These are phyloP conservation scores for Ormia ochracea DNA, from an alignment of 2,888 invertebrate genomes.

Conservation along the genomic window DNA sequence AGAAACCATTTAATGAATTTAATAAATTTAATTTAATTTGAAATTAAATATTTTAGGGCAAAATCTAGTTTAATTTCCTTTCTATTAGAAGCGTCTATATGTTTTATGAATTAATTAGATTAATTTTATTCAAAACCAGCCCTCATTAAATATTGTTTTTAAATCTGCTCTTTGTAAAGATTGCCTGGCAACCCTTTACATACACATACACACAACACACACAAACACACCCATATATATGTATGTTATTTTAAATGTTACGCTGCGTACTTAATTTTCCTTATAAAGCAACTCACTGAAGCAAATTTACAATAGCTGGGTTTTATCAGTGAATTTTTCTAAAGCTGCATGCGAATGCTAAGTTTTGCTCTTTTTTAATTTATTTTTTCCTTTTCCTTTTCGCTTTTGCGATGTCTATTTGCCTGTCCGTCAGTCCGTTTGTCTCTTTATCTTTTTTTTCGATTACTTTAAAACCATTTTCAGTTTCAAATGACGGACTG, in stretches of 20 bases:
- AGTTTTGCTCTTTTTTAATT: neutral
- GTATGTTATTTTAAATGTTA: neutral
- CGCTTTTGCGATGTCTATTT: neutral
- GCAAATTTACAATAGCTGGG: neutral
- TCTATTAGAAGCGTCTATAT: too few relatives aligned
- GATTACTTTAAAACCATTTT: conserved; percentile 38
- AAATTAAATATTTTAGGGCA: too few relatives aligned
- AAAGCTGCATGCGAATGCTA: conserved; percentile 18
- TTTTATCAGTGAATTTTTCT: conserved; percentile 9
- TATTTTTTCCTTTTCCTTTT: neutral
- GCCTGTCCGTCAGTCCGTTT: conserved; percentile 4
- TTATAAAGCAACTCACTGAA: neutral
- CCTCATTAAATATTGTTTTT: too few relatives aligned
- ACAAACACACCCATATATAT: too few relatives aligned
- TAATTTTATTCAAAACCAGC: too few relatives aligned
- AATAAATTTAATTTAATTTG: too few relatives aligned
- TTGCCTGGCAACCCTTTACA: too few relatives aligned
- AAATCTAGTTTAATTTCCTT: too few relatives aligned
- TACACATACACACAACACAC: too few relatives aligned
- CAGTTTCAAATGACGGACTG: conserved; percentile 44
- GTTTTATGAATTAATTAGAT: too few relatives aligned
- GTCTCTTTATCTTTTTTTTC: neutral
- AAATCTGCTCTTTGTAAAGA: too few relatives aligned
- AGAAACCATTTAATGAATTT: too few relatives aligned
- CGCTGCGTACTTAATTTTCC: neutral